Percentiles rank a stretch among this genome's conserved stretches.
Evolutionary conservation across 1,140 invertebrate genomes (phyloP).

Genomic region (Caenorhabditis elegans): WBcel235 BX284605.5:10229001-10229500

Average conservation of each 20-base stretch:
- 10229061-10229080: background rate
- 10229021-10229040: background rate
- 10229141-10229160: conserved; percentile 18
- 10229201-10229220: conserved; percentile 7
- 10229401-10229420: conserved; percentile 7
- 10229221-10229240: conserved; percentile 2
- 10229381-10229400: conserved; percentile 2
- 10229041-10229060: background rate
- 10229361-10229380: background rate
- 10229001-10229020: background rate
- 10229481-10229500: background rate
- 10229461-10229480: background rate
- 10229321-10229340: background rate
- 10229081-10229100: conserved; percentile 1
- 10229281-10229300: too few species aligned
- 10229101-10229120: background rate
- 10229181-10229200: conserved; percentile 12
- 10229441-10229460: conserved; percentile 26
- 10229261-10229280: background rate
- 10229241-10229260: background rate
- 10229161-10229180: background rate
- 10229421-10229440: background rate
- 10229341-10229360: background rate
- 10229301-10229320: background rate
- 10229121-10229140: background rate